These are phyloP conservation scores for Drosophila nr. fundita DNA, from an alignment of 2,888 invertebrate genomes.

Conservation along the genomic window DNA sequence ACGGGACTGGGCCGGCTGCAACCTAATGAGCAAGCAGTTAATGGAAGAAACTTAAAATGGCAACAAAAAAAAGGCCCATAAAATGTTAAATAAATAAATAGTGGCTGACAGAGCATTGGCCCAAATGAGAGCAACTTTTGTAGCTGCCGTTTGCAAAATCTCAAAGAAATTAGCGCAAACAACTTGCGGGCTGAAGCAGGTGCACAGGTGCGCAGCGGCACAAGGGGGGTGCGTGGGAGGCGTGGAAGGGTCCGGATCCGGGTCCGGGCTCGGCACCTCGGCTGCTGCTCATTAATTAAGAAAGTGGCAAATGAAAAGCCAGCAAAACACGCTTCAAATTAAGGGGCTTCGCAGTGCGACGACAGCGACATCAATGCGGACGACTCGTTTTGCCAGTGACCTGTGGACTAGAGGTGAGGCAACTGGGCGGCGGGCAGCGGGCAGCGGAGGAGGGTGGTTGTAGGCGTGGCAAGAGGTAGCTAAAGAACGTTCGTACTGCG, in stretches of 20 bases:
- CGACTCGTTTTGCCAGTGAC: slow-evolving; percentile 41
- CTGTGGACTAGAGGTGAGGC: slow-evolving; percentile 14
- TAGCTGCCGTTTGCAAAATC: slow-evolving; percentile 66
- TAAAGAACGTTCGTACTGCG: slow-evolving; percentile 25
- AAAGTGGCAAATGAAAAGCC: slow-evolving; percentile 80
- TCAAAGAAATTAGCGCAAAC: slow-evolving; percentile 78
- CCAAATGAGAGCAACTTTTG: slow-evolving; percentile 72
- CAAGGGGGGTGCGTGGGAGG: slow-evolving; percentile 14
- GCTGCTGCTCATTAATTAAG: slow-evolving; percentile 77
- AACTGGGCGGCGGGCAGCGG: not conserved
- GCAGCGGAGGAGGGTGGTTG: not conserved
- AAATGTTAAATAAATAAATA: slow-evolving; percentile 78
- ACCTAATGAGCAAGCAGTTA: slow-evolving; percentile 56
- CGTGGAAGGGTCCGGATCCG: not conserved
- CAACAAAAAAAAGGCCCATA: slow-evolving; percentile 50
- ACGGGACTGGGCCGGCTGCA: slow-evolving; percentile 7
- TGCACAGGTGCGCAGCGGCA: slow-evolving; percentile 28
- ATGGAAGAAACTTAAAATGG: slow-evolving; percentile 68
- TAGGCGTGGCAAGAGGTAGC: slow-evolving; percentile 27
- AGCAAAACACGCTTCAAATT: slow-evolving; percentile 73
- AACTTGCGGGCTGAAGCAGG: slow-evolving; percentile 52
- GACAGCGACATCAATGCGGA: slow-evolving; percentile 23
- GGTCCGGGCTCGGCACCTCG: not conserved
- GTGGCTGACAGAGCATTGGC: slow-evolving; percentile 69
- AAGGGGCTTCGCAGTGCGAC: slow-evolving; percentile 58